Conservation (phyloP, 2,888 invertebrate species). For the Drosophila bunnanda region DNA sequence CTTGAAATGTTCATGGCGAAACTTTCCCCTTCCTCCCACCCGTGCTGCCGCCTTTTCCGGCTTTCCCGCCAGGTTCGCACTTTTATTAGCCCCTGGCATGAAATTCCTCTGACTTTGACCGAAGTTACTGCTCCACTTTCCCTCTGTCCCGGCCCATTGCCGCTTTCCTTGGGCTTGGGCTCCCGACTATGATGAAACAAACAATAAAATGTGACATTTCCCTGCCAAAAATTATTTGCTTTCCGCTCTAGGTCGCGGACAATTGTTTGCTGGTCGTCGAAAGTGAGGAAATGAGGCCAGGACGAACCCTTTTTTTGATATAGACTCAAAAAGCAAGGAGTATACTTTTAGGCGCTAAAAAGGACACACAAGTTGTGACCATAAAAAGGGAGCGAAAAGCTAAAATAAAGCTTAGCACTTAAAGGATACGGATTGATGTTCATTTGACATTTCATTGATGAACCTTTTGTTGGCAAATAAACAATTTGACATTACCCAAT, state of each 20-base stretch:
- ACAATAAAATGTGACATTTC: slow-evolving; percentile 50
- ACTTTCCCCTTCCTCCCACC: slow-evolving; percentile 9
- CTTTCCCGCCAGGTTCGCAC: slow-evolving; percentile 39
- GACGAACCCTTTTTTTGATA: slow-evolving; percentile 17
- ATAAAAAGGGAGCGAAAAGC: background rate
- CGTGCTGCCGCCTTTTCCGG: background rate
- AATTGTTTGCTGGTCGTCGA: slow-evolving; percentile 13
- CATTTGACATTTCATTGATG: slow-evolving; percentile 23
- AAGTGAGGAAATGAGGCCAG: background rate
- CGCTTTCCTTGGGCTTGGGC: slow-evolving; percentile 1
- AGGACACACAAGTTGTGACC: background rate
- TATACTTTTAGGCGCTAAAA: slow-evolving; percentile 20
- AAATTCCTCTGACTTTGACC: slow-evolving; percentile 58
- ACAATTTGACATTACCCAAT: background rate
- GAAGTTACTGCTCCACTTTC: slow-evolving; percentile 55
- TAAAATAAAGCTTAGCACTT: slow-evolving; percentile 23
- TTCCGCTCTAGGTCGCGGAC: slow-evolving; percentile 53
- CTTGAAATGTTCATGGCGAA: slow-evolving; percentile 45
- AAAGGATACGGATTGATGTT: slow-evolving; percentile 20
- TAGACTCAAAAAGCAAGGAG: slow-evolving; percentile 3
- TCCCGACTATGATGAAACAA: slow-evolving; percentile 29
- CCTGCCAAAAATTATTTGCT: slow-evolving; percentile 62
- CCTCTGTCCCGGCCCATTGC: background rate
- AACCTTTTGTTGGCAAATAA: slow-evolving; percentile 1
- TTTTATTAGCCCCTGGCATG: slow-evolving; percentile 73